Percentiles rank a stretch among this genome's conserved stretches.
phyloP scores from a whole-genome alignment of 1,140 invertebrate species.

The Cydia amplana region DNA sequence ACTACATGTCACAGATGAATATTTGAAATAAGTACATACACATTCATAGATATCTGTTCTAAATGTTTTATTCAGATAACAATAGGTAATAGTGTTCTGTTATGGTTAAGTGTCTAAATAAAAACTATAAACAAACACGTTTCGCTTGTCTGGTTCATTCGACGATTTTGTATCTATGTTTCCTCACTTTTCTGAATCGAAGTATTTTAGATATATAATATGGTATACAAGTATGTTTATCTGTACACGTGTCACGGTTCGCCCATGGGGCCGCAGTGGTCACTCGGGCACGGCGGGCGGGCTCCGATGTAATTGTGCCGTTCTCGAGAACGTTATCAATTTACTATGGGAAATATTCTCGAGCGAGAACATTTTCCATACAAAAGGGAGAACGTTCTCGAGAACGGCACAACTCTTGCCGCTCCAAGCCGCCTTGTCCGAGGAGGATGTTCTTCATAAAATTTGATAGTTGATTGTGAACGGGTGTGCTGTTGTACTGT shows the following conservation, averaged over 20 bases:
- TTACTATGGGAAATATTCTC: too few relatives aligned
- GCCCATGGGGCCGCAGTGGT: background rate
- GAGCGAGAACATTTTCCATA: too few relatives aligned
- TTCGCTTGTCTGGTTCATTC: slow-evolving; percentile 62
- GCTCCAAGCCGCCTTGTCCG: background rate
- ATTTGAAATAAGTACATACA: slow-evolving; percentile 68
- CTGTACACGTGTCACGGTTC: slow-evolving; percentile 16
- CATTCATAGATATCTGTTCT: slow-evolving; percentile 63
- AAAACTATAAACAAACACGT: slow-evolving; percentile 66
- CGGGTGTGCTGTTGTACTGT: slow-evolving; percentile 63
- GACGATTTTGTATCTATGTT: slow-evolving; percentile 33
- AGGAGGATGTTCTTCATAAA: background rate
- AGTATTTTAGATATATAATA: slow-evolving; percentile 29
- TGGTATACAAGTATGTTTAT: slow-evolving; percentile 1
- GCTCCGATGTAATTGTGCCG: too few relatives aligned
- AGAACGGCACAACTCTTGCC: too few relatives aligned
- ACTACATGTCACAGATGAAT: slow-evolving; percentile 70
- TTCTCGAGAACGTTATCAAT: too few relatives aligned
- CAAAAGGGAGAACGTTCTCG: too few relatives aligned
- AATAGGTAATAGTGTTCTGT: slow-evolving; percentile 60
- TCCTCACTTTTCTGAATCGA: slow-evolving; percentile 41
- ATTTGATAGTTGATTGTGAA: slow-evolving; percentile 53
- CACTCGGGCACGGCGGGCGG: background rate
- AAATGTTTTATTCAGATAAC: slow-evolving; percentile 60
- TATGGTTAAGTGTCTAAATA: slow-evolving; percentile 46